Evolutionary conservation across 2,888 invertebrate species (phyloP).

Genomic region (Salticus scenicus): DNA sequence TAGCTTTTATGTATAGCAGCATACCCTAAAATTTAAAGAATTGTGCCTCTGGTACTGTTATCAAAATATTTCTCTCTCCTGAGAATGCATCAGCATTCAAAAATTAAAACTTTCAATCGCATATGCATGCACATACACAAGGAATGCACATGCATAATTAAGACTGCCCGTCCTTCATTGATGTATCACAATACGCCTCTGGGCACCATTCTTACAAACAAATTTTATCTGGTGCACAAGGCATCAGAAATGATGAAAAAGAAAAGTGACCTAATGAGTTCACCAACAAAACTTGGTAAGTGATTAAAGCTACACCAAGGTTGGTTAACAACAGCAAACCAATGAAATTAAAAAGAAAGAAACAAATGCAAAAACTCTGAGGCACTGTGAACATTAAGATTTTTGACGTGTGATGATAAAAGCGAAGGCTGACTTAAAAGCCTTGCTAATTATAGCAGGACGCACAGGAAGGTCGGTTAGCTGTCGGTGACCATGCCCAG

Average conservation of each 20-base stretch:
- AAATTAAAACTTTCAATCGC: slow-evolving; percentile 38
- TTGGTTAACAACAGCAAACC: slow-evolving; percentile 39
- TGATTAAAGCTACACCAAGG: slow-evolving; percentile 42
- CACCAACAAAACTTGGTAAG: slow-evolving; percentile 32
- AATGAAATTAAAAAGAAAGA: slow-evolving; percentile 32
- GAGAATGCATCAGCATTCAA: slow-evolving; percentile 48
- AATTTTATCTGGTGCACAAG: slow-evolving; percentile 31
- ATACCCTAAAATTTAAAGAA: slow-evolving; percentile 52
- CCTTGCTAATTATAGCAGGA: slow-evolving; percentile 54
- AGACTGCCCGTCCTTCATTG: slow-evolving; percentile 52
- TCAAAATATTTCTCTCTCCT: slow-evolving; percentile 47
- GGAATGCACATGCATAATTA: slow-evolving; percentile 49
- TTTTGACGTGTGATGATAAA: slow-evolving; percentile 44
- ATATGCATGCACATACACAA: slow-evolving; percentile 40
- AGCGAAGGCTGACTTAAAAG: slow-evolving; percentile 41
- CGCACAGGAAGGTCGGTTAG: slow-evolving; percentile 55
- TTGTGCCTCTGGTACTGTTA: slow-evolving; percentile 42
- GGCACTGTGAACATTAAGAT: slow-evolving; percentile 67
- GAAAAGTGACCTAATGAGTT: slow-evolving; percentile 36
- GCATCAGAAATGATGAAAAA: slow-evolving; percentile 42
- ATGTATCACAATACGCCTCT: slow-evolving; percentile 67
- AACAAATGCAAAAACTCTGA: no score
- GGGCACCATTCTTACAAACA: slow-evolving; percentile 49
- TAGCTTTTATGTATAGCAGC: slow-evolving; percentile 34
- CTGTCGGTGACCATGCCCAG: slow-evolving; percentile 51